phyloP scores from a whole-genome alignment of 2,797 vertebrate species.

The Cryptoblepharus egeriae region DNA sequence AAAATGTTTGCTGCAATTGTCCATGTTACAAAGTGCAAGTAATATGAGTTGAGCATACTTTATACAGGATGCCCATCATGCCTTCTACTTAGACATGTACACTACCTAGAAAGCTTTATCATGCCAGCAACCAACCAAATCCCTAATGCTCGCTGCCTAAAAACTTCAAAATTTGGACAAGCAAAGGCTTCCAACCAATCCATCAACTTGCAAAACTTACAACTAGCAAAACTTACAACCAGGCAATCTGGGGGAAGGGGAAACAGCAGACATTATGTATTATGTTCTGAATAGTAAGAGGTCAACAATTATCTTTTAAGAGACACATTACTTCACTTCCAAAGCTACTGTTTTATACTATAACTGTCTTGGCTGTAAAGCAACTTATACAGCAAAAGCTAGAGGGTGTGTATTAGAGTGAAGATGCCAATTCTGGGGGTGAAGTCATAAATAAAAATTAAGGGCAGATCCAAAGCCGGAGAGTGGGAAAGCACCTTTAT shows the following conservation, averaged over 20 bases:
- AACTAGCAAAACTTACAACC: not conserved
- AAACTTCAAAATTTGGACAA: too few relatives aligned
- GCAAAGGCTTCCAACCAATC: not conserved
- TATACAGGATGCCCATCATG: not conserved
- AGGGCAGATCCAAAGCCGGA: conserved; percentile 2
- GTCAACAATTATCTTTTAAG: conserved; percentile 45
- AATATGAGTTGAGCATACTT: too few relatives aligned
- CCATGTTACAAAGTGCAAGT: too few relatives aligned
- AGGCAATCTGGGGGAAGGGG: not conserved
- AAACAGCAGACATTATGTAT: not conserved
- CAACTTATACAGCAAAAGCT: conserved; percentile 56
- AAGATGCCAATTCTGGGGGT: conserved; percentile 34
- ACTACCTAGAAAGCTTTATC: not conserved
- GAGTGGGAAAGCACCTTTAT: not conserved
- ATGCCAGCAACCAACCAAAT: too few relatives aligned
- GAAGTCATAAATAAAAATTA: conserved; percentile 33
- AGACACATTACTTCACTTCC: conserved; percentile 63
- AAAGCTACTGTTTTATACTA: conserved; percentile 47
- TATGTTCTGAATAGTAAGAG: conserved; percentile 49
- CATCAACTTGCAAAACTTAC: not conserved
- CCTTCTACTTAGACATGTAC: not conserved
- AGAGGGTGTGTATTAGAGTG: conserved; percentile 16
- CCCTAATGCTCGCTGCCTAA: too few relatives aligned
- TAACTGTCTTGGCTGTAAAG: conserved; percentile 56
- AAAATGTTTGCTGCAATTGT: not conserved